Percentiles rank a stretch among this genome's conserved stretches.
Evolutionary conservation across 2,797 vertebrate genomes (phyloP).

Genomic region (Myotis myotis): DNA sequence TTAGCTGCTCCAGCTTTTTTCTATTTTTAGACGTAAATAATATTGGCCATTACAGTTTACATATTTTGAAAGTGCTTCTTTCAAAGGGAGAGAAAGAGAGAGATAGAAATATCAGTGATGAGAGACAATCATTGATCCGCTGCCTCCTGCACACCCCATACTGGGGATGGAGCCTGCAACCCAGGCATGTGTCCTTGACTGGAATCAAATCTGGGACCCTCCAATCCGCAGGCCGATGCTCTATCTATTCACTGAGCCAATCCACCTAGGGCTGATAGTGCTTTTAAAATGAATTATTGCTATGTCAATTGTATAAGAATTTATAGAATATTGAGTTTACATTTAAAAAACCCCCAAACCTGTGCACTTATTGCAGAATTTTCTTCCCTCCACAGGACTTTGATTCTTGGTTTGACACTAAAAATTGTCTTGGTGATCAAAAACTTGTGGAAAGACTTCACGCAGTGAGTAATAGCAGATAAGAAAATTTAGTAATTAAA

Average conservation of each 20-base stretch:
- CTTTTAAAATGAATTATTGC: slow-evolving; percentile 45
- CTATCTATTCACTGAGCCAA: neutral
- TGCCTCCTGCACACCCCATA: neutral
- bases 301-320: neutral
- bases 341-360: neutral
- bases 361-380: slow-evolving; percentile 46
- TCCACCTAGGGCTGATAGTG: neutral
- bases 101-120: too few species aligned
- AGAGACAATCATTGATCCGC: too few species aligned
- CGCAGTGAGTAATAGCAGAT: slow-evolving; percentile 85
- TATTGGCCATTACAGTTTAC: neutral
- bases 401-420: slow-evolving; percentile 94
- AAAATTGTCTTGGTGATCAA: slow-evolving; percentile 93
- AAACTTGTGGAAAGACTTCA: slow-evolving; percentile 93
- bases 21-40: slow-evolving; percentile 51
- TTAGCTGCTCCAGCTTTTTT: slow-evolving; percentile 21
- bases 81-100: too few species aligned
- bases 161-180: neutral
- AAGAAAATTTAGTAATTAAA: slow-evolving; percentile 42
- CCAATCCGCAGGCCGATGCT: neutral
- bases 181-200: neutral
- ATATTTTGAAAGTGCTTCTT: neutral
- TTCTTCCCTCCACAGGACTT: slow-evolving; percentile 86
- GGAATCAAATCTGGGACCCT: neutral
- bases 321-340: neutral